Evolutionary conservation across 2,888 invertebrate species (phyloP).

Genomic region (Phania funesta): DNA sequence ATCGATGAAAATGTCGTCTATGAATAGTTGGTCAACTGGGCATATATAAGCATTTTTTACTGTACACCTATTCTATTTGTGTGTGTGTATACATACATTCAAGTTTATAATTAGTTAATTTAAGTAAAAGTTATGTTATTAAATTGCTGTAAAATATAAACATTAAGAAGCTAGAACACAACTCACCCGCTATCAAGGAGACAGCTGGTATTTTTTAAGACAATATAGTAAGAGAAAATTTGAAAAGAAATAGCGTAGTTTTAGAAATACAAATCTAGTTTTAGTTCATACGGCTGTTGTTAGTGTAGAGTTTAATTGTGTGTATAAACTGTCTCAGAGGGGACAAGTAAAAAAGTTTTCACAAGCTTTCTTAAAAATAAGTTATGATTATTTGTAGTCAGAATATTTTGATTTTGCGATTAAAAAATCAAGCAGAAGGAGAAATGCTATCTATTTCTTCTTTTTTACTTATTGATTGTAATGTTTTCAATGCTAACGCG

Average conservation of each 20-base stretch:
- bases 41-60: neutral
- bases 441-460: too few relatives aligned
- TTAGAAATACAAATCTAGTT: slow-evolving; percentile 37
- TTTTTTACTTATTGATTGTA: too few relatives aligned
- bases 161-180: slow-evolving; percentile 53
- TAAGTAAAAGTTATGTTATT: neutral
- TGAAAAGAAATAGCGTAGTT: slow-evolving; percentile 57
- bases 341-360: too few relatives aligned
- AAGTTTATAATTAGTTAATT: slow-evolving; percentile 13
- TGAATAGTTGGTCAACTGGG: too few relatives aligned
- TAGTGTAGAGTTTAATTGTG: slow-evolving; percentile 24
- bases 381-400: too few relatives aligned
- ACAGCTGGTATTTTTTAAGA: slow-evolving; percentile 77
- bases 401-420: too few relatives aligned
- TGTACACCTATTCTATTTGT: too few relatives aligned
- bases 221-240: slow-evolving; percentile 54
- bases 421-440: too few relatives aligned
- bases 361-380: too few relatives aligned
- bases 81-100: neutral
- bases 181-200: slow-evolving; percentile 82
- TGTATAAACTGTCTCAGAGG: neutral
- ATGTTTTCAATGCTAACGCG: too few relatives aligned
- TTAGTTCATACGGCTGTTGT: slow-evolving; percentile 26
- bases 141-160: slow-evolving; percentile 14
- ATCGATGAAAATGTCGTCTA: too few relatives aligned